Evolutionary conservation across 2,113 vertebrate species (phyloP).

Genomic region (Nanger granti): DNA sequence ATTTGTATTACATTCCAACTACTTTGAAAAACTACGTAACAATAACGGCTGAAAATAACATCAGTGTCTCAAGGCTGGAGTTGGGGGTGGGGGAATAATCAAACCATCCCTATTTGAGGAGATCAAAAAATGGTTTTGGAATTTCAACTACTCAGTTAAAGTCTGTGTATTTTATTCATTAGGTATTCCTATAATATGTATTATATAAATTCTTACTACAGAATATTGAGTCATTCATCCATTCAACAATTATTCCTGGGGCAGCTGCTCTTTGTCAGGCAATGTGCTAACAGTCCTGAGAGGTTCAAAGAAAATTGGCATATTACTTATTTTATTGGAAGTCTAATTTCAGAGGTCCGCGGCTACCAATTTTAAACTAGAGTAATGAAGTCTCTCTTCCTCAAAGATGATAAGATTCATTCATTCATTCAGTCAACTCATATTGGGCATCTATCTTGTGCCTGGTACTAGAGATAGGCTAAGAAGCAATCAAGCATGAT

Average conservation of each 20-base stretch:
- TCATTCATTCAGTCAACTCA: neutral
- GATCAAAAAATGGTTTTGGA: neutral
- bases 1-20: neutral
- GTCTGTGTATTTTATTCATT: neutral
- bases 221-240: neutral
- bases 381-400: neutral
- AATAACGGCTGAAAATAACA: neutral
- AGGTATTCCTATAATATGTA: neutral
- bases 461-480: neutral
- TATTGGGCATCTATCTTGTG: neutral
- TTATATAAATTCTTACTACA: neutral
- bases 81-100: neutral
- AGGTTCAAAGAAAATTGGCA: neutral
- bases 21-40: neutral
- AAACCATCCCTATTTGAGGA: neutral
- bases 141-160: neutral
- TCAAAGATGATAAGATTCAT: neutral
- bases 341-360: neutral
- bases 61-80: neutral
- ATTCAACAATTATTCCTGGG: neutral
- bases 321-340: neutral
- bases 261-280: neutral
- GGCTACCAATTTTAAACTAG: neutral
- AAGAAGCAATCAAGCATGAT: neutral
- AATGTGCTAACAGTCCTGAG: neutral